Evolutionary conservation across 2,113 vertebrate genomes (phyloP), one percentile per base, ranked within the genome.

Genomic region (Ahaetulla prasina): DNA sequence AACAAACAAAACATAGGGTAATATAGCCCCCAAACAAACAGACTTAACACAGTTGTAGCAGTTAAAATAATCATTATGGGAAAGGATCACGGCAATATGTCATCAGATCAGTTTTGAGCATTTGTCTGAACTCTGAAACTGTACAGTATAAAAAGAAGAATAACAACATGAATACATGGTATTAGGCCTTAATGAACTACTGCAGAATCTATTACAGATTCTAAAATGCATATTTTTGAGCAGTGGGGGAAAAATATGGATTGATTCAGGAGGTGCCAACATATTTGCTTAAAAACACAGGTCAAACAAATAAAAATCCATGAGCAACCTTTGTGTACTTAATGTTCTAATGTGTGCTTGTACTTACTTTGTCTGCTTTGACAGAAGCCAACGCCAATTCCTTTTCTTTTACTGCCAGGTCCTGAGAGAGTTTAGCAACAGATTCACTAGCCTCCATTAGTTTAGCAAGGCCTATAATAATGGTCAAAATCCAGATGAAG

Each of bases 401-500:
- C 92, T 98, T 98, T 96, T 98, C 98, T 91, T 98, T 99, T 63
- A 98, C 0, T 0, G 96, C 97, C 49, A 98, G 35, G 0, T 98
- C 97, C 90, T 97, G 93, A 14, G 98, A 97, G 39, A 98, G 97
- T 49, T 96, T 93, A 52, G 96, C 97, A 23, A 98, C 97, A 55
- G 98, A 98, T 93, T 98, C 98, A 88, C 98, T 98, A 9, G 98
- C 98, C 91, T 99, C 98, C 98, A 98, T 98, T 54, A 99, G 96
- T 94, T 99, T 99, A 93, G 96, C 92, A 53, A 99, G 97, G 94
- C 98, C 98, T 98, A 88, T 88, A 8, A 94, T 2, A 92, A 91
- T 11, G 27, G 27, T 85, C 9, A 89, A 35, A 95, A 87, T 63
- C 94, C 85, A 96, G 30, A 95, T 92, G 94, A 23, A 88, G 2